These are phyloP conservation scores for Holothuria leucospilota DNA, from an alignment of 53 echinoderm and acorn worm genomes.

Conservation along the genomic window DNA sequence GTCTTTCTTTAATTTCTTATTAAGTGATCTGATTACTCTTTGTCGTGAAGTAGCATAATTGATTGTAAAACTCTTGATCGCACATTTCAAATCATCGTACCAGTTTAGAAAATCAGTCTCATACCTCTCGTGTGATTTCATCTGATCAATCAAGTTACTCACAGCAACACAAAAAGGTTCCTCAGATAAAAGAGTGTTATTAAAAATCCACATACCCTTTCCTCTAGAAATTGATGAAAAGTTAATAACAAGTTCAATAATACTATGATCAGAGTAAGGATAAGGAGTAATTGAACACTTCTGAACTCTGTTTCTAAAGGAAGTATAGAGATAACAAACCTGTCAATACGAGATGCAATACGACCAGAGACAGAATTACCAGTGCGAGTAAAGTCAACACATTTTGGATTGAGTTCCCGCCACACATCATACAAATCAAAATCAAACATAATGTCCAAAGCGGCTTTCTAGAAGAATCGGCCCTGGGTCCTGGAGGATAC, in stretches of 20 bases:
- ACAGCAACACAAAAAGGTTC: too few relatives aligned
- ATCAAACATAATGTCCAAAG: too few relatives aligned
- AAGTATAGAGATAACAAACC: not conserved
- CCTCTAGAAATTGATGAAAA: not conserved
- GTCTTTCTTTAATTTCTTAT: not conserved
- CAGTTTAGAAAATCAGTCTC: conserved; percentile 13
- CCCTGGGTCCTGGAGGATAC: not conserved
- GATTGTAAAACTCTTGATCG: not conserved
- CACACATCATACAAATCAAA: too few relatives aligned
- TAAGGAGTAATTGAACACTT: too few relatives aligned
- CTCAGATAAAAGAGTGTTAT: not conserved
- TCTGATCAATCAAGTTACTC: not conserved
- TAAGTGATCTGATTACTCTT: not conserved
- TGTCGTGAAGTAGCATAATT: not conserved
- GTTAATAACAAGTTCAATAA: too few relatives aligned
- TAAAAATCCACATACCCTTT: not conserved
- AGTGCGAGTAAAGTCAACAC: not conserved
- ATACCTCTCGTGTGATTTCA: not conserved
- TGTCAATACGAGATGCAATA: not conserved
- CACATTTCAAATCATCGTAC: not conserved
- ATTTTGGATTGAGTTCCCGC: not conserved
- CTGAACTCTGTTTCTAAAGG: too few relatives aligned
- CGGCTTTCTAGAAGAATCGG: not conserved
- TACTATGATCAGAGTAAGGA: too few relatives aligned
- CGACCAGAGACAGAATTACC: not conserved